Evolutionary conservation across 2,113 vertebrate species (phyloP), one percentile per base, ranked within the genome.

Genomic region (Halcyon malimbica): DNA sequence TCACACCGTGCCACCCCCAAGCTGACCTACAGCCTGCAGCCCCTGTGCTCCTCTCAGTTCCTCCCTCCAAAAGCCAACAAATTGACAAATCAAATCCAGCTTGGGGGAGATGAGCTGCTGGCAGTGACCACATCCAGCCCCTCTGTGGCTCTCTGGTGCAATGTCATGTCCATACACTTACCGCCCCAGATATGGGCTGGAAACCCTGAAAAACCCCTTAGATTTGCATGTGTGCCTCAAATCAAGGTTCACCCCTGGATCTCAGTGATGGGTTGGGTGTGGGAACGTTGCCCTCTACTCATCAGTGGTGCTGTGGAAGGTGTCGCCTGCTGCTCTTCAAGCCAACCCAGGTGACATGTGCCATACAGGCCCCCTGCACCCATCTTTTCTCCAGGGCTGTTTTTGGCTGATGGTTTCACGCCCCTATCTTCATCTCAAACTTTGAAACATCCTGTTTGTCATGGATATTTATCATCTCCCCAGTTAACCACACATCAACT

Each of bases 251-350:
- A 25, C 9, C 9, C 11, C 67, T 13, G n/a, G 23, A 16, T 78
- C 9, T 23, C 4, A 1, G 19, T 2, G 31, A 29, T 31, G 41
- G 35, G 0, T 21, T 39, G 48, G 65, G 20, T 4, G 1, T 4
- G n/a, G 60, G 59, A 14, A 44, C 67, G 6, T 6, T 5, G 0
- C 46, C 65, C 70, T 42, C 19, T 13, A 0, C 54, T 6, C 83
- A 6, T 1, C 82, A 21, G 13, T 1, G 53, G 29, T 3, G 25
- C 4, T 0, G 1, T 10, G 46, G 35, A 23, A 67, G 28, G n/a
- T 17, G 26, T 6, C 59, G 44, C 10, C 46, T 2, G 10, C 13
- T 37, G 46, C 42, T 54, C 28, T 60, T 7, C 23, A 3, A 13
- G 70, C 60, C 60, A 2, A 13, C n/a, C 37, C 11, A 0, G 19